Base-by-base conservation (phyloP, 2,888 invertebrate genomes). In the Lampropteryx suffumata region DNA sequence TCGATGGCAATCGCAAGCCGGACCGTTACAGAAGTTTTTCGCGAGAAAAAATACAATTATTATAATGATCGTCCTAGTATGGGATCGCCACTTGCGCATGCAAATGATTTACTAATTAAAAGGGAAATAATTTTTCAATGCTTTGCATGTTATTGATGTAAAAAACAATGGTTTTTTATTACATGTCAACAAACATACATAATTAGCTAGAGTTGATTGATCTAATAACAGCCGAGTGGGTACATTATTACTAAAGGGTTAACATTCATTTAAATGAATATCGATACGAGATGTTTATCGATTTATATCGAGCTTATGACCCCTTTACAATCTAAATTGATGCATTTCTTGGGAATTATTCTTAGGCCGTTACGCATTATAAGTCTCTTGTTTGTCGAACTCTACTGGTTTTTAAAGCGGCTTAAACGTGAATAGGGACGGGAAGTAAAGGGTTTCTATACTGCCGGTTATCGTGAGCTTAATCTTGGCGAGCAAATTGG, bases 401-500 rank as follows among this genome's bases (percentile, higher is more conserved):
- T 83, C 76, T 72, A 69, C 73, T 72, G 74, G 75, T 83, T 85
- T 85, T 82, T 76, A 84, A 87, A 87, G 86, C 88, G 72, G 89
- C 88, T 89, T 88, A 87, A 74, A 59, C 66, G 65, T 77, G 79
- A 81, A 83, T 78, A 64, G 82, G 83, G 79, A 71, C 42, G 58
- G 46, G 68, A 77, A 82, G 84, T 76, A 87, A 88, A 87, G 88
- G 89, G 88, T 85, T 85, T 81, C 67, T 79, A 77, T 71, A 77
- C 83, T 76, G 78, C 69, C 76, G 78, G 79, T 82, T 89, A 89
- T 89, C 89, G 80, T 64, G 61, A 74, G 76, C 76, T 82, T 88
- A 86, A 88, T 88, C 89, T 90, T 79, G 71, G 80, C 81, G 78
- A 77, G 78, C 85, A 84, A 90, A 89, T 89, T 90, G 82, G 90